These are phyloP conservation scores for Dolichomitus sp. DNA, from an alignment of 2,888 invertebrate genomes.

Conservation along the genomic window DNA sequence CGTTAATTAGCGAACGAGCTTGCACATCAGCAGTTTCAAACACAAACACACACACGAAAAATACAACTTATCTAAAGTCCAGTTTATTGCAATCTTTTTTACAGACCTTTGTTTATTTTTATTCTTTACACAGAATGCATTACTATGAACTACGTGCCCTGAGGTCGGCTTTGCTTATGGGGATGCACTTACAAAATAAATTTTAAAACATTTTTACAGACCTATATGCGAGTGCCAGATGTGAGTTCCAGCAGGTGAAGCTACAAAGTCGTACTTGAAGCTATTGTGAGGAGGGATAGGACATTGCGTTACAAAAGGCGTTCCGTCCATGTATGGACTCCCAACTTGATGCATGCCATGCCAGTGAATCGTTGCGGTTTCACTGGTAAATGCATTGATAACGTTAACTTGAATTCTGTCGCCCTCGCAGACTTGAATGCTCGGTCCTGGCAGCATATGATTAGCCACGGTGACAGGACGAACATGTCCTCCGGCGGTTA, in stretches of 20 bases:
- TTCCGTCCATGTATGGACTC: constrained; percentile 86
- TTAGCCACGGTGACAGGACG: constrained; percentile 76
- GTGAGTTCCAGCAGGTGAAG: constrained; percentile 84
- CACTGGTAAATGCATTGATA: constrained; percentile 83
- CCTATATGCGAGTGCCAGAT: constrained; percentile 86
- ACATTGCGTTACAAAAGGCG: constrained; percentile 85
- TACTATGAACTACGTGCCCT: background rate
- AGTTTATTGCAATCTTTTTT: background rate
- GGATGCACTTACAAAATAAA: background rate
- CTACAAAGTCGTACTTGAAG: constrained; percentile 83
- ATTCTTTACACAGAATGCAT: background rate
- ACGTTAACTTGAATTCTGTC: constrained; percentile 86
- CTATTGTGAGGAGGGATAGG: constrained; percentile 83
- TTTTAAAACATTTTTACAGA: constrained; percentile 34
- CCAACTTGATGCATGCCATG: constrained; percentile 86
- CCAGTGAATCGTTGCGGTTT: constrained; percentile 87
- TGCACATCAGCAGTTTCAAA: constrained; percentile 41
- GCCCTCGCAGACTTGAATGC: constrained; percentile 85
- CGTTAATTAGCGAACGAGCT: constrained; percentile 57
- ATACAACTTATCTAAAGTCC: background rate
- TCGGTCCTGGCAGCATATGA: constrained; percentile 78
- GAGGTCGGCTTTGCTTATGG: background rate
- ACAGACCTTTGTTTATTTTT: constrained; percentile 1
- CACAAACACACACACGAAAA: background rate
- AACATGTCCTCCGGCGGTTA: constrained; percentile 76